Percentiles rank a stretch among this genome's conserved stretches.
phyloP scores from a whole-genome alignment of 2,888 invertebrate species.

The Apantesis nais region DNA sequence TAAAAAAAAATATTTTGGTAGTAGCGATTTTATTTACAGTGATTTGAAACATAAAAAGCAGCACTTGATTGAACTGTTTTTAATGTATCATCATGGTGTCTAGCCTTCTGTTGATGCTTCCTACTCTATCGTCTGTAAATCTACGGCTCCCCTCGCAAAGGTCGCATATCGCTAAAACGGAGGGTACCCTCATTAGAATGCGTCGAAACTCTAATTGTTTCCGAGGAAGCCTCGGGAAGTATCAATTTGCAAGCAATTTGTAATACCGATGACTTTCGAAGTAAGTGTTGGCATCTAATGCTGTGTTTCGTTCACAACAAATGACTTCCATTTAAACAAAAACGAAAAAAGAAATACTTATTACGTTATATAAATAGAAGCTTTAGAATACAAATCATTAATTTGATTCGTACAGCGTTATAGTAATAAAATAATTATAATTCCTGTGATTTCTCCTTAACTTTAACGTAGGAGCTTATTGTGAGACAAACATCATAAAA shows the following conservation, averaged over 20 bases:
- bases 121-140: neutral
- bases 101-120: neutral
- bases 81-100: neutral
- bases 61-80: too few species aligned
- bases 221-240: conserved; percentile 56
- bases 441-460: neutral
- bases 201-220: conserved; percentile 71
- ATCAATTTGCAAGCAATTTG: conserved; percentile 77
- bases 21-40: too few species aligned
- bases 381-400: neutral
- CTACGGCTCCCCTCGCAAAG: conserved; percentile 27
- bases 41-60: too few species aligned
- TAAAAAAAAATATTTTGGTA: too few species aligned
- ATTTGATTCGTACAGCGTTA: neutral
- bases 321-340: neutral
- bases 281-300: conserved; percentile 16
- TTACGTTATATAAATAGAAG: neutral
- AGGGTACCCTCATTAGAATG: conserved; percentile 59
- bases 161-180: conserved; percentile 46
- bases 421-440: neutral
- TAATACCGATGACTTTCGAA: conserved; percentile 45
- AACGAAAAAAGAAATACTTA: too few species aligned
- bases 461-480: neutral
- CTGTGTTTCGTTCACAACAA: neutral
- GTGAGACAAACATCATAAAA: neutral